Conservation (phyloP, 2,888 invertebrate genomes). For the Caenorhabditis angaria region DNA sequence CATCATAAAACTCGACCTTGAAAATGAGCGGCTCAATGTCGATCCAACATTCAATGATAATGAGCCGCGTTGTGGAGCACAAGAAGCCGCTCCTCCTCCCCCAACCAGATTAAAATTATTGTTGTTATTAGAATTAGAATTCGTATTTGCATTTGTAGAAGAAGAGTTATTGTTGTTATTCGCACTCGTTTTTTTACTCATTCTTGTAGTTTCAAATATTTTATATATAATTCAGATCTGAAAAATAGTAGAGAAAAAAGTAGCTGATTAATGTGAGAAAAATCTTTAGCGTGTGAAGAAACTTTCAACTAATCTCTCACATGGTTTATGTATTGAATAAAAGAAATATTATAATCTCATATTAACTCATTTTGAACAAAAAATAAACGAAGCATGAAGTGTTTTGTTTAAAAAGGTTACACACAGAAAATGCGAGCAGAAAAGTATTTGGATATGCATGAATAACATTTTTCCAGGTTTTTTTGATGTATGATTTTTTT, state of each 20-base stretch:
- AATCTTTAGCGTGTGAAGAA: too few species aligned
- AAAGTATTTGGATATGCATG: constrained; percentile 2
- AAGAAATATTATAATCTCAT: too few species aligned
- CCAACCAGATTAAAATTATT: constrained; percentile 15
- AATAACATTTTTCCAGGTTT: background rate
- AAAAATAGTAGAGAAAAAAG: background rate
- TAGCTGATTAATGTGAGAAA: too few species aligned
- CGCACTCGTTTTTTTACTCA: too few species aligned
- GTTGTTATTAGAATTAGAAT: constrained; percentile 4
- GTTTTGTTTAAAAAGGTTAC: background rate
- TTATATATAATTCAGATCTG: background rate
- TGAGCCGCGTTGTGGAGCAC: constrained; percentile 30
- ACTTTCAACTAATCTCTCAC: too few species aligned
- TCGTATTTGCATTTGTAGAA: background rate
- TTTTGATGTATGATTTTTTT: background rate
- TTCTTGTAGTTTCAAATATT: too few species aligned
- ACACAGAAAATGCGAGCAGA: background rate
- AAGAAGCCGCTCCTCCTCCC: constrained; percentile 10
- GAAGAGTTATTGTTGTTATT: background rate
- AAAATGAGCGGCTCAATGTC: constrained; percentile 31
- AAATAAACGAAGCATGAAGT: background rate
- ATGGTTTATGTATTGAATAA: too few species aligned
- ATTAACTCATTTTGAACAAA: background rate
- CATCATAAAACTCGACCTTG: constrained; percentile 36
- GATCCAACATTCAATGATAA: constrained; percentile 18